A percentile compares a stretch with the other conserved stretches of the same genome.
phyloP scores from a whole-genome alignment of 2,888 invertebrate genomes.

The Epinotia nisella region DNA sequence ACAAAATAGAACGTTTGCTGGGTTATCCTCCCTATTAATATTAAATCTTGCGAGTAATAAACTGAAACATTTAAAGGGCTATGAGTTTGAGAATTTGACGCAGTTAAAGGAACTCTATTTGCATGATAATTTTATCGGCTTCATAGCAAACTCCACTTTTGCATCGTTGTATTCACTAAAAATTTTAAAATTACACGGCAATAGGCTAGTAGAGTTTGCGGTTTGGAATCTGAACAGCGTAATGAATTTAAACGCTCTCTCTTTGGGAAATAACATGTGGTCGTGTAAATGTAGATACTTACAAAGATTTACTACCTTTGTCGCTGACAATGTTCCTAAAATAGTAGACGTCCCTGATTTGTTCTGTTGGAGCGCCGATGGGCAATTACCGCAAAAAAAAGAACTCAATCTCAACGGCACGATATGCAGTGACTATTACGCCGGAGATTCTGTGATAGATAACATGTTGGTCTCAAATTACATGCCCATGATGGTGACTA shows the following conservation, averaged over 20 bases:
- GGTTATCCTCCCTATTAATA: conserved; percentile 90
- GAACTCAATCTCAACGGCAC: conserved; percentile 93
- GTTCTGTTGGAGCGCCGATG: conserved; percentile 90
- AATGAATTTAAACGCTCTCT: conserved; percentile 87
- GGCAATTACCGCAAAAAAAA: conserved; percentile 88
- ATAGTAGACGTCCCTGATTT: conserved; percentile 90
- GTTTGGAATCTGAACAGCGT: conserved; percentile 89
- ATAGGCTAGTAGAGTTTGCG: conserved; percentile 90
- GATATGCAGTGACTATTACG: conserved; percentile 93
- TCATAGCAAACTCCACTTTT: conserved; percentile 92
- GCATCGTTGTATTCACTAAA: conserved; percentile 89
- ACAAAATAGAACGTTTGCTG: conserved; percentile 95
- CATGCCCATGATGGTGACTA: conserved; percentile 92
- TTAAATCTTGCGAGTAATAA: conserved; percentile 95
- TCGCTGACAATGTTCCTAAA: conserved; percentile 90
- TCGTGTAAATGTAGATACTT: conserved; percentile 95
- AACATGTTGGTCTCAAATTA: conserved; percentile 93
- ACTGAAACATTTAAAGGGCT: conserved; percentile 90
- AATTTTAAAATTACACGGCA: conserved; percentile 92
- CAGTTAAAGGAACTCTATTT: conserved; percentile 93
- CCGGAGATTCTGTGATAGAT: conserved; percentile 92
- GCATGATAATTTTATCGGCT: conserved; percentile 92
- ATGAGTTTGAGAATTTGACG: conserved; percentile 93
- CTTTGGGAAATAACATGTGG: conserved; percentile 94
- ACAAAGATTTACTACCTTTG: conserved; percentile 91